Evolutionary conservation across 2,888 invertebrate species (phyloP).

Genomic region (Cephus sareptanus): DNA sequence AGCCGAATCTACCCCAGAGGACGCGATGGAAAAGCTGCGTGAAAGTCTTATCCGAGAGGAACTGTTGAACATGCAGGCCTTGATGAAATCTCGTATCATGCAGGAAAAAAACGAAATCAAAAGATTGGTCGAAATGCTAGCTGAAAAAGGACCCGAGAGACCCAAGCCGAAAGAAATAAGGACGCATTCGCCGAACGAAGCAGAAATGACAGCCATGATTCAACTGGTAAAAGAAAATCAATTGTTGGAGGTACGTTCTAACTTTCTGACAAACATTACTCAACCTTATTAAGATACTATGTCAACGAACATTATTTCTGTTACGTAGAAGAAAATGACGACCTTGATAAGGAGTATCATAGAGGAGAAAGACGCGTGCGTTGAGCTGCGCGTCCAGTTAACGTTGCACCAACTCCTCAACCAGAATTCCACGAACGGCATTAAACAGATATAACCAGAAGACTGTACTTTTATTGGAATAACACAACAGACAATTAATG

Average conservation of each 20-base stretch:
- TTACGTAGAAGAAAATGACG: conserved; percentile 71
- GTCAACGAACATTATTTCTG: conserved; percentile 12
- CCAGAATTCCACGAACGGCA: conserved; percentile 3
- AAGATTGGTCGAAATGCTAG: conserved; percentile 66
- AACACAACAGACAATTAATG: background rate
- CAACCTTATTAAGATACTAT: background rate
- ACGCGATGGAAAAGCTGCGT: conserved; percentile 52
- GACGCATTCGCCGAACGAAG: conserved; percentile 66
- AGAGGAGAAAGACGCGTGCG: conserved; percentile 78
- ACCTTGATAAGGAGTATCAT: conserved; percentile 77
- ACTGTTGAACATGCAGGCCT: conserved; percentile 74
- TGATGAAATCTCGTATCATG: conserved; percentile 77
- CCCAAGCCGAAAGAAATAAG: conserved; percentile 40
- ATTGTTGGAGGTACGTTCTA: conserved; percentile 68
- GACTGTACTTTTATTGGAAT: background rate
- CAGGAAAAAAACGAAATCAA: conserved; percentile 80
- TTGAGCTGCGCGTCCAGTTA: conserved; percentile 77
- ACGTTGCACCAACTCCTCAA: conserved; percentile 69
- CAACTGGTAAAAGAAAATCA: conserved; percentile 74
- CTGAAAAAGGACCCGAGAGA: conserved; percentile 45
- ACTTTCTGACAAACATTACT: background rate
- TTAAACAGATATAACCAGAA: conserved; percentile 11
- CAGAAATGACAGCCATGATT: conserved; percentile 66
- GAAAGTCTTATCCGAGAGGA: conserved; percentile 65
- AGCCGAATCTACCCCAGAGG: conserved; percentile 41